Percentiles rank a stretch among this genome's conserved stretches.
Conservation (phyloP, 2,888 invertebrate genomes). For the Brachyptera risi region DNA sequence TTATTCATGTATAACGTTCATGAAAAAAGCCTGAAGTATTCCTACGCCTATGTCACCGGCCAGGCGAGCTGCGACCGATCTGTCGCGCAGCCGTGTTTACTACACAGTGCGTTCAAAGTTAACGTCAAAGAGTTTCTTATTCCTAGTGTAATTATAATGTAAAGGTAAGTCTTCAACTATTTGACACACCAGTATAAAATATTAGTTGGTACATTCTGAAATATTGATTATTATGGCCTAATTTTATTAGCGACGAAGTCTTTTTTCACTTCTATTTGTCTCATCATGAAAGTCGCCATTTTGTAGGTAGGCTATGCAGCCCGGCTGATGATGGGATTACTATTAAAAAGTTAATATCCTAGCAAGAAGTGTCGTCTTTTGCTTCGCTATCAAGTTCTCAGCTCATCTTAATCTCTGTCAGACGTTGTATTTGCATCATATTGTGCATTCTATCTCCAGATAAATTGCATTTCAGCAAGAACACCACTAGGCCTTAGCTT, state of each 20-base stretch:
- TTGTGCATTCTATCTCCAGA: no score
- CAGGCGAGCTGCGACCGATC: conserved; percentile 26
- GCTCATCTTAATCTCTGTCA: no score
- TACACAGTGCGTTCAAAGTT: conserved; percentile 32
- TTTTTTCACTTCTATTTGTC: conserved; percentile 24
- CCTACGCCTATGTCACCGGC: conserved; percentile 31
- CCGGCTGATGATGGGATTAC: conserved; percentile 31
- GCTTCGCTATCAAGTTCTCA: no score
- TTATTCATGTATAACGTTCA: no score
- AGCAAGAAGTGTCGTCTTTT: no score
- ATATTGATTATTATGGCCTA: not conserved
- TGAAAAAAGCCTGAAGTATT: conserved; percentile 22
- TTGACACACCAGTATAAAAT: no score
- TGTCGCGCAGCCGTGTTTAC: conserved; percentile 34
- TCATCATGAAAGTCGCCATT: conserved; percentile 35
- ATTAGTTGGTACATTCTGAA: not conserved
- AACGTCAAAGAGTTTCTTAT: conserved; percentile 33
- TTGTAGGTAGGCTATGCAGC: conserved; percentile 33
- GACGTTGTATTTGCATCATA: no score
- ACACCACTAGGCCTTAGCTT: no score
- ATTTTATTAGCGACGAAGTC: conserved; percentile 8
- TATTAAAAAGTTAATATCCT: not conserved
- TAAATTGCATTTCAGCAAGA: no score
- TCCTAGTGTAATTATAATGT: conserved; percentile 28
- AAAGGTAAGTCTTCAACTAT: conserved; percentile 24